Conservation (phyloP, 2,113 vertebrate species). For the Serinus canaria region DNA sequence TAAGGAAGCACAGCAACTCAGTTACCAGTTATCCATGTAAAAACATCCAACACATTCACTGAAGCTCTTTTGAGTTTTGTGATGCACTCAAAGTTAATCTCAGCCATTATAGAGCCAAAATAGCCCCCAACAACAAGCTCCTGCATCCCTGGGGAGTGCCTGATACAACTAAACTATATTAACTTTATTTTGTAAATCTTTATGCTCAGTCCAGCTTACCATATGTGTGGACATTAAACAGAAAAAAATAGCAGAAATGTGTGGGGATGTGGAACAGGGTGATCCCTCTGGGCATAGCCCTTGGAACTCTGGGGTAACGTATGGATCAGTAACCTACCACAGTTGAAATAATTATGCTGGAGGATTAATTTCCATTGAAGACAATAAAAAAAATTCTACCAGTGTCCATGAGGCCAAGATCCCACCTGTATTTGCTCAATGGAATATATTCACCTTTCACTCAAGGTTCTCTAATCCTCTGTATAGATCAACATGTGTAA, state of each 20-base stretch:
- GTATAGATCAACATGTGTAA: not conserved
- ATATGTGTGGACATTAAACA: not conserved
- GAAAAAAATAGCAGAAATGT: not conserved
- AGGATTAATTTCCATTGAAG: not conserved
- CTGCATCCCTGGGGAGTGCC: not conserved
- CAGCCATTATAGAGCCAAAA: not conserved
- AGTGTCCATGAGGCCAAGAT: not conserved
- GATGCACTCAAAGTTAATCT: not conserved
- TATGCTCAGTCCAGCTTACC: not conserved
- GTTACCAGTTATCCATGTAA: not conserved
- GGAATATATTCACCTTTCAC: not conserved
- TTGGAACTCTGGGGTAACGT: not conserved
- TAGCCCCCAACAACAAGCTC: accelerated
- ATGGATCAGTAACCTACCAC: not conserved
- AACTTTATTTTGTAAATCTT: not conserved
- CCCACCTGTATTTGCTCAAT: not conserved
- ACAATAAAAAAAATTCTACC: not conserved
- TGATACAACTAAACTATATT: not conserved
- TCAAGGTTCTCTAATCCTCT: not conserved
- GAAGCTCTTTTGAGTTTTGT: not conserved
- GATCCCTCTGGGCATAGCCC: not conserved
- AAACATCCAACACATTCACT: not conserved
- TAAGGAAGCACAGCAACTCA: not conserved
- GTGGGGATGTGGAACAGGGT: not conserved
- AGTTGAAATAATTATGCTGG: not conserved